Percentiles rank a stretch among this genome's conserved stretches.
phyloP scores from a whole-genome alignment of 1,140 invertebrate genomes.

The Phthorimaea operculella region DNA sequence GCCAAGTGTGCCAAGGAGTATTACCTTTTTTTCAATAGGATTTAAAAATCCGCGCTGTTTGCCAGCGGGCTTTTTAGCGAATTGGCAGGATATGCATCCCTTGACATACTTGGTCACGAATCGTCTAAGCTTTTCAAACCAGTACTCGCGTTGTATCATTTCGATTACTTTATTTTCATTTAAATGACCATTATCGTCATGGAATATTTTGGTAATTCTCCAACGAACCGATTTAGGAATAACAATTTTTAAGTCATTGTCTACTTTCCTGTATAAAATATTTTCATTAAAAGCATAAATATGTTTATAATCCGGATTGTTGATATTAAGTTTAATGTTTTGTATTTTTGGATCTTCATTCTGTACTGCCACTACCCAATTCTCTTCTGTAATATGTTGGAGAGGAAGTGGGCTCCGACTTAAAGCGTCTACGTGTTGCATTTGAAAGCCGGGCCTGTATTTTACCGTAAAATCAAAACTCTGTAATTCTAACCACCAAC shows the following conservation, averaged over 20 bases:
- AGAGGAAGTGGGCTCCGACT: slow-evolving; percentile 20
- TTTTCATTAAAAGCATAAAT: not conserved
- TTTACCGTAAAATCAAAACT: slow-evolving; percentile 32
- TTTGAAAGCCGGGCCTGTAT: slow-evolving; percentile 25
- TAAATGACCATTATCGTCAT: slow-evolving; percentile 1
- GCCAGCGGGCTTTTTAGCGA: slow-evolving; percentile 11
- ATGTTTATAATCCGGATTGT: not conserved
- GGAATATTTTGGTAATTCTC: not conserved
- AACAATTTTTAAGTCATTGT: not conserved
- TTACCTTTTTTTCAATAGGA: slow-evolving; percentile 17
- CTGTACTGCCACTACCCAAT: not conserved
- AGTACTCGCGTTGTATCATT: not conserved
- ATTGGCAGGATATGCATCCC: slow-evolving; percentile 7
- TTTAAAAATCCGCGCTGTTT: slow-evolving; percentile 15
- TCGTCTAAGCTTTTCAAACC: slow-evolving; percentile 5
- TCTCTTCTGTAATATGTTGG: not conserved
- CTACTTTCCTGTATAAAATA: slow-evolving; percentile 4
- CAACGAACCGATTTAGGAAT: slow-evolving; percentile 4
- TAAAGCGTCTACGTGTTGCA: slow-evolving; percentile 38
- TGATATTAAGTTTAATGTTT: not conserved
- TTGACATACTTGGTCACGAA: slow-evolving; percentile 7
- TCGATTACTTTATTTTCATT: slow-evolving; percentile 7
- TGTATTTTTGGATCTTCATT: not conserved
- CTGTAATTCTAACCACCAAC: slow-evolving; percentile 5
- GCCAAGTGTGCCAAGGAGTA: slow-evolving; percentile 18